Percentiles rank a stretch among this genome's conserved stretches.
phyloP scores from a whole-genome alignment of 37 sponge, comb jelly and placozoan species.

The Crambe crambe region DNA sequence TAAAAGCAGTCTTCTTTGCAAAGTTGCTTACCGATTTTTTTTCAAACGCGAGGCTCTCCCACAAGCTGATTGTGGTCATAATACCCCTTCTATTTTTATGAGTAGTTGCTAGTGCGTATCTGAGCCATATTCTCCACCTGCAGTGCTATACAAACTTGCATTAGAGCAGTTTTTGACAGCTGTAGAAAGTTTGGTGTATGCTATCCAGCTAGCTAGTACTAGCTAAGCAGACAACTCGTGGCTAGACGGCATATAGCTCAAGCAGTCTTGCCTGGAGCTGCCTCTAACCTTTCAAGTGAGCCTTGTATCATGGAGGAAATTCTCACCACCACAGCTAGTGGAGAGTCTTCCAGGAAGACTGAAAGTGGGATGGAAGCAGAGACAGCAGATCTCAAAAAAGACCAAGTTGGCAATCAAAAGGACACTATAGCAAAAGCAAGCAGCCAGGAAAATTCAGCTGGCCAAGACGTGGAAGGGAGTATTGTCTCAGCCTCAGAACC shows the following conservation, averaged over 20 bases:
- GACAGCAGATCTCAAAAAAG: background rate
- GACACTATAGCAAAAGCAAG: background rate
- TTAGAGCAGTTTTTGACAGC: background rate
- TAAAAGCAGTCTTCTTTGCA: background rate
- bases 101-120: background rate
- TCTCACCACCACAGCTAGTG: background rate
- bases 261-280: background rate
- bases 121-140: conserved; percentile 3
- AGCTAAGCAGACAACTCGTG: background rate
- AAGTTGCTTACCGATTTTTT: no score
- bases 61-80: conserved; percentile 12
- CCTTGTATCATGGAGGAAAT: background rate
- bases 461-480: background rate
- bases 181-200: background rate
- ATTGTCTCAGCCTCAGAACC: background rate
- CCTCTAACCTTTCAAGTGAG: background rate
- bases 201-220: background rate
- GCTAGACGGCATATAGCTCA: background rate
- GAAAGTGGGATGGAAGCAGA: background rate
- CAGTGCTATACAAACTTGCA: background rate
- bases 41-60: conserved; percentile 9
- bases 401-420: background rate
- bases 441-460: background rate
- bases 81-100: background rate
- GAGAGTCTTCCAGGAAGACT: background rate